These are phyloP conservation scores for Pedicia rivosa DNA, from an alignment of 2,888 invertebrate species.

Conservation along the genomic window DNA sequence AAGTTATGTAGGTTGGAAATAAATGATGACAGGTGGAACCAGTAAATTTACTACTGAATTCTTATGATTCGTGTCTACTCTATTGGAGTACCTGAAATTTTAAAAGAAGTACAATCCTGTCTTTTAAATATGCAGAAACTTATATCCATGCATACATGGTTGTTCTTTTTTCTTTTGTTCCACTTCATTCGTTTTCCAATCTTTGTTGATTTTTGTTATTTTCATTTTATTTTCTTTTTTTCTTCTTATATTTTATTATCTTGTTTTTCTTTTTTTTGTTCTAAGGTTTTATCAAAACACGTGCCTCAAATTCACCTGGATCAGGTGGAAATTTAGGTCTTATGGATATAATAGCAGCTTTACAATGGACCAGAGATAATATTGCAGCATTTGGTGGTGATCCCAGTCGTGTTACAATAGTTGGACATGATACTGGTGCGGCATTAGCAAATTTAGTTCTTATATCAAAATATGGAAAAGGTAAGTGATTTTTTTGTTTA, in stretches of 20 bases:
- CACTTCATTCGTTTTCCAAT: no score
- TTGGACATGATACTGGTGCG: conserved; percentile 78
- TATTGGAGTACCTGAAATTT: no score
- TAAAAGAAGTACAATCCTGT: no score
- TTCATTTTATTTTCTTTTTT: no score
- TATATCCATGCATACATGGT: no score
- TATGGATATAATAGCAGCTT: conserved; percentile 66
- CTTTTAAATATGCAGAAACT: no score
- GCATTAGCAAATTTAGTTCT: conserved; percentile 71
- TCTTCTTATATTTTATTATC: conserved; percentile 4
- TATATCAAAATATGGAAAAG: conserved; percentile 62
- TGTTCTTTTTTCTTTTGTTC: no score
- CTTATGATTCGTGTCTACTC: no score
- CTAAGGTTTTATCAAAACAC: conserved; percentile 41
- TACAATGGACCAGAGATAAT: conserved; percentile 70
- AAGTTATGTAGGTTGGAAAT: no score
- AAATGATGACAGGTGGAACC: no score
- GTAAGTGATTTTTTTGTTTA: conserved; percentile 25
- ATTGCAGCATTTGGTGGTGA: conserved; percentile 83
- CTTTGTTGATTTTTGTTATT: no score
- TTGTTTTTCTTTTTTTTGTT: conserved; percentile 10
- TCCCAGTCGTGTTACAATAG: conserved; percentile 59
- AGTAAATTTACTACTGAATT: no score
- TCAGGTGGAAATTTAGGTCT: conserved; percentile 55
- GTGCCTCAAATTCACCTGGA: conserved; percentile 21